These are phyloP conservation scores for Magallana gigas DNA, from an alignment of 1,140 invertebrate species.

Conservation along the genomic window DNA sequence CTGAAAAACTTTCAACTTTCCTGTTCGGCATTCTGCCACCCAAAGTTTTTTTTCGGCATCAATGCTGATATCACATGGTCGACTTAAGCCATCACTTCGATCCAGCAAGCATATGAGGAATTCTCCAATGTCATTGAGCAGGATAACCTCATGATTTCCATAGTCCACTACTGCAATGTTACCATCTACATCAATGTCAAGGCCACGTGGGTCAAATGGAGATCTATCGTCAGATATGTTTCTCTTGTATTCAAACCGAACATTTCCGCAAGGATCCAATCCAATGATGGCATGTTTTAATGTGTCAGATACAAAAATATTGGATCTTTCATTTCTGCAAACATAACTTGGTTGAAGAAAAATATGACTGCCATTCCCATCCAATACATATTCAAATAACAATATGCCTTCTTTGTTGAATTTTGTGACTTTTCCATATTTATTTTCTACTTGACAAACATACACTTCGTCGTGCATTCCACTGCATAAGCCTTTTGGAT, in stretches of 20 bases:
- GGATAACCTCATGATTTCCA: background rate
- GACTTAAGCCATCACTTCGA: background rate
- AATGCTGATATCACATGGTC: background rate
- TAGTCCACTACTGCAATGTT: slow-evolving; percentile 16
- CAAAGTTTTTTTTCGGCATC: background rate
- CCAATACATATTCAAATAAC: background rate
- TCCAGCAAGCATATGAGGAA: background rate
- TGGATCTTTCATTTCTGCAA: background rate
- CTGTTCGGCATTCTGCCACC: background rate
- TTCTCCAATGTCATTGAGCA: background rate
- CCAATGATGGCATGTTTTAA: background rate
- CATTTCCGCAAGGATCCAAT: background rate
- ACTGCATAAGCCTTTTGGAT: background rate
- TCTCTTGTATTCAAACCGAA: background rate
- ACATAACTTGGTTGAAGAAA: slow-evolving; percentile 12
- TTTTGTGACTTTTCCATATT: slow-evolving; percentile 8
- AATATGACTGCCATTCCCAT: background rate
- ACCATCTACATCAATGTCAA: background rate
- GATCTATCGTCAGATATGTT: background rate
- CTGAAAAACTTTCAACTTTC: slow-evolving; percentile 7
- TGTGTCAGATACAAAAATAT: background rate
- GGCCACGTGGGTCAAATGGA: slow-evolving; percentile 9
- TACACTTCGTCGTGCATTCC: background rate
- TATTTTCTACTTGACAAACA: background rate
- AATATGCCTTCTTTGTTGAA: background rate